phyloP scores from a whole-genome alignment of 2,797 vertebrate species.

The Thalassophryne amazonica region DNA sequence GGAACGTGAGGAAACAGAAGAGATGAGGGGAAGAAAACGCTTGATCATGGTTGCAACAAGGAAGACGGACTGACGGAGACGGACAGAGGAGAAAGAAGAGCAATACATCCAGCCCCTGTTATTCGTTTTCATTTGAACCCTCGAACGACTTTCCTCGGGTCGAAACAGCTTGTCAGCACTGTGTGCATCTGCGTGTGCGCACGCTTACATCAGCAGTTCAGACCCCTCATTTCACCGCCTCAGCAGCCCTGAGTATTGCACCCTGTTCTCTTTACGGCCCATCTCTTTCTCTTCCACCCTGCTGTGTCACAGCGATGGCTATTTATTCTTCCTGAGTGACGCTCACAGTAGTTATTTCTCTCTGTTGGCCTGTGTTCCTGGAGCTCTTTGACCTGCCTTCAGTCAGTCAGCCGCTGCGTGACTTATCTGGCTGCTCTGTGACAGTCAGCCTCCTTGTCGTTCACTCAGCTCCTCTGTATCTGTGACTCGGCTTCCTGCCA shows the following conservation, averaged over 20 bases:
- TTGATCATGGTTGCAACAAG: slow-evolving; percentile 33
- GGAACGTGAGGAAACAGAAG: background rate
- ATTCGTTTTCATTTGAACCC: slow-evolving; percentile 68
- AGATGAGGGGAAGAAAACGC: slow-evolving; percentile 25
- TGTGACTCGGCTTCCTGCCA: slow-evolving; percentile 5
- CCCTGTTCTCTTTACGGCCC: slow-evolving; percentile 64
- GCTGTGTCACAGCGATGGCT: slow-evolving; percentile 39
- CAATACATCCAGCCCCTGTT: slow-evolving; percentile 35
- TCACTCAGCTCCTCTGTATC: slow-evolving; percentile 16
- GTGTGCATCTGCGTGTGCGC: slow-evolving; percentile 40
- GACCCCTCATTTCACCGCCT: slow-evolving; percentile 71
- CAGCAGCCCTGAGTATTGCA: slow-evolving; percentile 72
- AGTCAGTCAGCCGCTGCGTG: slow-evolving; percentile 15
- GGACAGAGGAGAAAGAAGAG: slow-evolving; percentile 24
- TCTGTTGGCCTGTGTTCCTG: background rate
- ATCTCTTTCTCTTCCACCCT: slow-evolving; percentile 52
- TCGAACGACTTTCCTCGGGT: slow-evolving; percentile 63
- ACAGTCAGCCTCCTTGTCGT: slow-evolving; percentile 11
- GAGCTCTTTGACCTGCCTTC: slow-evolving; percentile 12
- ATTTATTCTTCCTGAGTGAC: slow-evolving; percentile 45
- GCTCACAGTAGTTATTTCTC: slow-evolving; percentile 23
- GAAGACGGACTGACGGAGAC: slow-evolving; percentile 6
- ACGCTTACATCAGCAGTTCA: slow-evolving; percentile 75
- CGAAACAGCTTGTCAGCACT: slow-evolving; percentile 62
- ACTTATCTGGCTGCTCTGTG: slow-evolving; percentile 5